Percentiles rank a stretch among this genome's conserved stretches.
Evolutionary conservation across 2,888 invertebrate species (phyloP).

Genomic region (Cerceris rybyensis): DNA sequence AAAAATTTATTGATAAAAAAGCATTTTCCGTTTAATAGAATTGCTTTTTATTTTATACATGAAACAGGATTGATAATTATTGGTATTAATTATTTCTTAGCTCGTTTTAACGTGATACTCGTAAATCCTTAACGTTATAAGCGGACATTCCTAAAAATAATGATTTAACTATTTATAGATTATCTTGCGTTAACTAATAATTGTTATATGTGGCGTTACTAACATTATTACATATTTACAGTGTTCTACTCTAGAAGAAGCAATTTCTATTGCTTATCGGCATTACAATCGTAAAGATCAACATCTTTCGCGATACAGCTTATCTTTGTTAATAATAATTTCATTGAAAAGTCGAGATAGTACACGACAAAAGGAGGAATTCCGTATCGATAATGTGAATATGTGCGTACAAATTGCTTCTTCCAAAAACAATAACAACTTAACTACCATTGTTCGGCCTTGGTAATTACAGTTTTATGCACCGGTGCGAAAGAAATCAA

Average conservation of each 20-base stretch:
- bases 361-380: slow-evolving; percentile 1
- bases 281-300: slow-evolving; percentile 26
- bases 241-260: slow-evolving; percentile 55
- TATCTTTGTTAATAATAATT: slow-evolving; percentile 3
- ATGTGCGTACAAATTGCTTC: slow-evolving; percentile 43
- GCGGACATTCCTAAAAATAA: slow-evolving; percentile 62
- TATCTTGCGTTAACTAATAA: slow-evolving; percentile 58
- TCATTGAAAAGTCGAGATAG: slow-evolving; percentile 12
- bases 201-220: slow-evolving; percentile 47
- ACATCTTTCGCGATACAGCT: slow-evolving; percentile 13
- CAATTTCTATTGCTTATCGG: slow-evolving; percentile 43
- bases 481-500: slow-evolving; percentile 44
- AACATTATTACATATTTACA: slow-evolving; percentile 69
- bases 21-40: slow-evolving; percentile 50
- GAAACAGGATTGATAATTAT: slow-evolving; percentile 59
- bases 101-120: slow-evolving; percentile 52
- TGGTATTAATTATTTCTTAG: slow-evolving; percentile 53
- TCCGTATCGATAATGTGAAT: slow-evolving; percentile 2
- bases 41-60: slow-evolving; percentile 63
- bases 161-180: slow-evolving; percentile 67
- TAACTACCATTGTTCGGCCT: slow-evolving; percentile 27
- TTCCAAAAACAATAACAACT: slow-evolving; percentile 54
- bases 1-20: slow-evolving; percentile 15
- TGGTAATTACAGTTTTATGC: slow-evolving; percentile 30
- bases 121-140: slow-evolving; percentile 57